Percentiles rank a stretch among this genome's conserved stretches.
phyloP scores from a whole-genome alignment of 1,140 invertebrate species.

The Drosophila mauritiana region DNA sequence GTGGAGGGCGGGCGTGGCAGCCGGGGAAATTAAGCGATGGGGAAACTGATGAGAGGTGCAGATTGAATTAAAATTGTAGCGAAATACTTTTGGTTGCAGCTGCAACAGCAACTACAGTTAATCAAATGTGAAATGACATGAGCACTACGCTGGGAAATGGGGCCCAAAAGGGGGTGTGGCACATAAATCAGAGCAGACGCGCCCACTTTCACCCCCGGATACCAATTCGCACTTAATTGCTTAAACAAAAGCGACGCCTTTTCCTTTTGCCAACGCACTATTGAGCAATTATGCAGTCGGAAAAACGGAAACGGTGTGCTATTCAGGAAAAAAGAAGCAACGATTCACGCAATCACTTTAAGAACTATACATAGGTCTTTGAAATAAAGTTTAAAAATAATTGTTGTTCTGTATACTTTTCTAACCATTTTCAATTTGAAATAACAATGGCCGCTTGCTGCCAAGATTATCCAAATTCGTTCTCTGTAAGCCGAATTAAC shows the following conservation, averaged over 20 bases:
- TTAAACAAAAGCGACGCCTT: conserved; percentile 62
- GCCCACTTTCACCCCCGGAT: conserved; percentile 1
- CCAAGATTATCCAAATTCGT: neutral
- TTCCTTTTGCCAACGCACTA: conserved; percentile 47
- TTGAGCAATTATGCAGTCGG: conserved; percentile 69
- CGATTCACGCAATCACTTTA: too few relatives aligned
- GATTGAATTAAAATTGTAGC: conserved; percentile 72
- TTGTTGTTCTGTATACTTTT: too few relatives aligned
- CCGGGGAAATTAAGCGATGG: conserved; percentile 29
- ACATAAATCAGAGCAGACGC: conserved; percentile 60
- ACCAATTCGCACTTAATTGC: conserved; percentile 62
- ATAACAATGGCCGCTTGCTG: too few relatives aligned
- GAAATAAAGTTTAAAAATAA: too few relatives aligned
- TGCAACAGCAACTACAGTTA: conserved; percentile 64
- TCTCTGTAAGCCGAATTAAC: conserved; percentile 18
- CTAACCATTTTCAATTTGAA: too few relatives aligned
- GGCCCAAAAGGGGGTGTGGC: neutral
- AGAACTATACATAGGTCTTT: too few relatives aligned
- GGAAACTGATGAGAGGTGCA: conserved; percentile 1
- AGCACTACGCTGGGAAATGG: conserved; percentile 12
- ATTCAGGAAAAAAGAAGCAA: neutral
- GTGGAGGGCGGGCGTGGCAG: neutral
- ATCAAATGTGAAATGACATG: conserved; percentile 72
- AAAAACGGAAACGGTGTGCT: conserved; percentile 33
- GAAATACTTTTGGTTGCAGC: conserved; percentile 62